Percentiles rank a stretch among this genome's conserved stretches.
These are phyloP conservation scores for Sinotaia quadrata DNA, from an alignment of 2,888 invertebrate species.

Conservation along the genomic window DNA sequence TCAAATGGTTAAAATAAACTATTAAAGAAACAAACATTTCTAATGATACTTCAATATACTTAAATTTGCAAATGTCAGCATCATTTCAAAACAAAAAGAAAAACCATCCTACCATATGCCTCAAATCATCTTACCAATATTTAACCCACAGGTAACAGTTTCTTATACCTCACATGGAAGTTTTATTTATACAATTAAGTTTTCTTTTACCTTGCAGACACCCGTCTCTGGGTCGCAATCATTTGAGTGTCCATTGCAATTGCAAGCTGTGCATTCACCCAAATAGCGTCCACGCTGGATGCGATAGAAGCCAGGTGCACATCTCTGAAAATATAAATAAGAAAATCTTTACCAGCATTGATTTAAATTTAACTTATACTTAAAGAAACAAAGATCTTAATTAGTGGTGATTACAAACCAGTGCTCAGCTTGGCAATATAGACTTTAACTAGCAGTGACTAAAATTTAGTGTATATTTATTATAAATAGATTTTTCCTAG, in stretches of 20 bases:
- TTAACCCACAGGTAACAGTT: too few relatives aligned
- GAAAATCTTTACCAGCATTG: background rate
- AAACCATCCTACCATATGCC: too few relatives aligned
- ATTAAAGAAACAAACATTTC: too few relatives aligned
- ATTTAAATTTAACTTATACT: background rate
- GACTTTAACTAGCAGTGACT: background rate
- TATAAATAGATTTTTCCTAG: background rate
- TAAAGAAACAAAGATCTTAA: background rate
- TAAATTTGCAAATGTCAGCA: too few relatives aligned
- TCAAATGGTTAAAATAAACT: too few relatives aligned
- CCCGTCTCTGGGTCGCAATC: conserved; percentile 84
- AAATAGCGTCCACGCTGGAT: conserved; percentile 84
- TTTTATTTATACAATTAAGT: too few relatives aligned
- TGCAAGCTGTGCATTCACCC: conserved; percentile 72
- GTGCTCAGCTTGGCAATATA: background rate
- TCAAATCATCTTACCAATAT: too few relatives aligned
- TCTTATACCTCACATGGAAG: conserved; percentile 36
- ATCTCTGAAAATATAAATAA: conserved; percentile 44
- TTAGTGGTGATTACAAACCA: background rate
- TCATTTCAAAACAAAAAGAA: too few relatives aligned
- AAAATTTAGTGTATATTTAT: background rate
- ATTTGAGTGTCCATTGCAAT: conserved; percentile 70
- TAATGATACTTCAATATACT: too few relatives aligned
- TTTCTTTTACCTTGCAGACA: conserved; percentile 80
- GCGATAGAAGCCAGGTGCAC: conserved; percentile 69